Evolutionary conservation across 2,888 invertebrate species (phyloP).

Genomic region (Zhuqinia jingwanae): DNA sequence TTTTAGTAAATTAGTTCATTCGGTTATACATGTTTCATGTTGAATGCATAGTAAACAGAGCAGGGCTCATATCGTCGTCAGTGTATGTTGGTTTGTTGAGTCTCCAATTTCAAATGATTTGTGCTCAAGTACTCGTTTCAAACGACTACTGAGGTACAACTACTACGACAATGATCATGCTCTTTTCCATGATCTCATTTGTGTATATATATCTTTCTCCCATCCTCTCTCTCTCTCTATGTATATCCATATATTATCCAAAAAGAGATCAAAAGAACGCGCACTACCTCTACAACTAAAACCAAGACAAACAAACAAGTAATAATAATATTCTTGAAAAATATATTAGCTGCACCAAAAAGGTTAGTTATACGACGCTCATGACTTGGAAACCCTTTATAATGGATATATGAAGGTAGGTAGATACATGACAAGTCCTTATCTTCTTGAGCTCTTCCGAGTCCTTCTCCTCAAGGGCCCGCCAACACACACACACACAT

Average conservation of each 20-base stretch:
- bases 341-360: not conserved
- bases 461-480: not conserved
- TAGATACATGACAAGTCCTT: too few species aligned
- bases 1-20: conserved; percentile 52
- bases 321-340: not conserved
- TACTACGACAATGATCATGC: too few species aligned
- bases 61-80: not conserved
- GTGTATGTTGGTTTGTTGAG: not conserved
- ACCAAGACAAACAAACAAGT: not conserved
- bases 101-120: conserved; percentile 48
- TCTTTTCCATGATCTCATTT: not conserved
- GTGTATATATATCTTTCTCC: not conserved
- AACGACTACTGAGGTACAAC: not conserved
- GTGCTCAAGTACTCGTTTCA: conserved; percentile 45
- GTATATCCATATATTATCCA: too few species aligned
- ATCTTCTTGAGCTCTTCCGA: not conserved
- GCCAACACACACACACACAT: too few species aligned
- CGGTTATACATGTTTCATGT: conserved; percentile 1
- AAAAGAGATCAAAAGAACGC: conserved; percentile 19
- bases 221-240: not conserved
- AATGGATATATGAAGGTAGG: too few species aligned
- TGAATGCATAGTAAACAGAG: not conserved
- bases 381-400: too few species aligned
- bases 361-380: too few species aligned
- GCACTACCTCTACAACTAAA: too few species aligned